Evolutionary conservation across 2,888 invertebrate genomes (phyloP), one percentile per base, ranked within the genome.

Genomic region (Sarcophaga variegata): DNA sequence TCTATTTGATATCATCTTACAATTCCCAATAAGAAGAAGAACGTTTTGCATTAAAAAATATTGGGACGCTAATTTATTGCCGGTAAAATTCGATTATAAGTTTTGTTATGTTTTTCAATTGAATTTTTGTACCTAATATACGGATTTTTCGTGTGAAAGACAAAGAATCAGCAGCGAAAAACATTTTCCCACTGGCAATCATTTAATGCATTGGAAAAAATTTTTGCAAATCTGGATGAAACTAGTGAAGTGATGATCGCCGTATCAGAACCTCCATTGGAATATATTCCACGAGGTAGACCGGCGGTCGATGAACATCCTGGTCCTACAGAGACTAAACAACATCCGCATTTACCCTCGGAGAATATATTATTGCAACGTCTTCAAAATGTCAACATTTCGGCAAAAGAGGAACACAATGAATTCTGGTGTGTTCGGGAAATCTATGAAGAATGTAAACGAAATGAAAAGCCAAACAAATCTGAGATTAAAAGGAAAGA

Each of bases 221-320:
- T 88, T 88, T 82, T 93, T 92, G 95, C 96, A 96, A 97, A 97
- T 97, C 97, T 97, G 97, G 97, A 97, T 97, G 97, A 96, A 94
- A 95, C 95, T 95, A 95, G 94, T 94, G 95, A 96, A 94, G 95
- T 94, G 94, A 97, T 97, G 97, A 97, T 97, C 94, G 97, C 97
- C 95, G 97, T 97, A 94, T 96, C 97, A 94, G 97, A 97, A 95
- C 97, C 97, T 94, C 91, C 91, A 1, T 89, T 97, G 97, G 97
- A 97, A 95, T 98, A 97, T 94, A 95, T 96, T 95, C 97, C 97
- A 92, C 96, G 96, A 94, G 97, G 97, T 93, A 96, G 97, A 94
- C 96, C 96, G 94, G 96, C 96, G 94, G 94, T 96, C 92, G 94
- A 95, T 82, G 95, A 95, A 90, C 97, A 97, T 93, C 97, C 97